Evolutionary conservation across 2,113 vertebrate genomes (phyloP).

Genomic region (Nothocercus julius): DNA sequence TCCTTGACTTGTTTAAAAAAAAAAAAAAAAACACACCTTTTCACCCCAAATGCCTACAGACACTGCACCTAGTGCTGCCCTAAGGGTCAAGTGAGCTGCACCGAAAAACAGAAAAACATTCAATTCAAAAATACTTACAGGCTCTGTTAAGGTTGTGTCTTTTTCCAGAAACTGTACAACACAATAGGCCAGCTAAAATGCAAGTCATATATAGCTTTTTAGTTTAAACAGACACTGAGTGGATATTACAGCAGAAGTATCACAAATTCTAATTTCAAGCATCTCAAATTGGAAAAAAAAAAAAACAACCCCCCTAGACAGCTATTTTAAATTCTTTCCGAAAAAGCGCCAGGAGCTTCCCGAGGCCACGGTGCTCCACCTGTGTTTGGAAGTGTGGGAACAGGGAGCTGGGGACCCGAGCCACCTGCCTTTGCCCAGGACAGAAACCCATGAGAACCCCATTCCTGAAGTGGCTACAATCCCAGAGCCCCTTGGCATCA

Average conservation of each 20-base stretch:
- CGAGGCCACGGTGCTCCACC: background rate
- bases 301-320: background rate
- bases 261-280: background rate
- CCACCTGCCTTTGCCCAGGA: background rate
- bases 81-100: background rate
- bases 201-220: slow-evolving; percentile 43
- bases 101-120: background rate
- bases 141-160: slow-evolving; percentile 94
- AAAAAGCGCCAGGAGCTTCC: background rate
- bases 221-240: slow-evolving; percentile 32
- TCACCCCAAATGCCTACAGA: accelerated
- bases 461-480: background rate
- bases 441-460: background rate
- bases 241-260: background rate
- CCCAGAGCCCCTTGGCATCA: background rate
- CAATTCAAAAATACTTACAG: slow-evolving; percentile 79
- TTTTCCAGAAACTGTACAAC: slow-evolving; percentile 99
- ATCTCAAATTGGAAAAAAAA: background rate
- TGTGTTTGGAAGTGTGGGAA: background rate
- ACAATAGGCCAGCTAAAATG: slow-evolving; percentile 93
- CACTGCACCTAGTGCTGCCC: background rate
- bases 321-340: slow-evolving; percentile 10
- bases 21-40: no score
- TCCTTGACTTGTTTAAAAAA: background rate
- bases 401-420: background rate